Evolutionary conservation across 2,797 vertebrate species (phyloP).

Genomic region (Sebastes iracundus): DNA sequence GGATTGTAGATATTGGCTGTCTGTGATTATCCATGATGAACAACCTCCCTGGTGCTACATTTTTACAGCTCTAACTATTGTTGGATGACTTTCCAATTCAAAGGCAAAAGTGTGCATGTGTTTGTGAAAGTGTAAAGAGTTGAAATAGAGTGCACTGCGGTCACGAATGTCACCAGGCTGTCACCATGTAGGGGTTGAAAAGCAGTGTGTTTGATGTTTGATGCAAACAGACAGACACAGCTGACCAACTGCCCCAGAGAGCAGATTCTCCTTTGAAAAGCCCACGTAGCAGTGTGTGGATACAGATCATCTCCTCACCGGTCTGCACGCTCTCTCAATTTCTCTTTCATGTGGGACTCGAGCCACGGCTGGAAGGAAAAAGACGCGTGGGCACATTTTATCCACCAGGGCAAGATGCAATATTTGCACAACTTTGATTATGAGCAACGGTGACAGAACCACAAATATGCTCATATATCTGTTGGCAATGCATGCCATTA

Average conservation of each 20-base stretch:
- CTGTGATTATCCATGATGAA: not conserved
- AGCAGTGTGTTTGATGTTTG: not conserved
- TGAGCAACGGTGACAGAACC: slow-evolving; percentile 36
- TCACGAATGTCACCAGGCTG: not conserved
- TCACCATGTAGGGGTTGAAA: not conserved
- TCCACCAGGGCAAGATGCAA: slow-evolving; percentile 21
- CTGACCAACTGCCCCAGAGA: slow-evolving; percentile 45
- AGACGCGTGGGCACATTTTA: slow-evolving; percentile 19
- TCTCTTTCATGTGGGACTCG: slow-evolving; percentile 12
- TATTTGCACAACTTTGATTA: slow-evolving; percentile 47
- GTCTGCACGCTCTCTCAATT: slow-evolving; percentile 14
- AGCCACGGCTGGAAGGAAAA: slow-evolving; percentile 13
- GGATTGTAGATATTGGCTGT: not conserved
- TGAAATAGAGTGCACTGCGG: not conserved
- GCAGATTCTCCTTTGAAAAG: slow-evolving; percentile 12
- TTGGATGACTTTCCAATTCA: not conserved
- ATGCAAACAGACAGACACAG: slow-evolving; percentile 33
- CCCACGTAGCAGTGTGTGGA: not conserved
- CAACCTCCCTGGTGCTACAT: not conserved
- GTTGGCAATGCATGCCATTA: slow-evolving; percentile 12
- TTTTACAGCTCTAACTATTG: not conserved
- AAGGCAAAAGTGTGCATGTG: not conserved
- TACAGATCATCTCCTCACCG: slow-evolving; percentile 25
- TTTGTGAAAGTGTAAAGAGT: not conserved
- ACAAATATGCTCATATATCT: slow-evolving; percentile 35